Evolutionary conservation across 2,888 invertebrate species (phyloP).

Genomic region (Baccha elongata): DNA sequence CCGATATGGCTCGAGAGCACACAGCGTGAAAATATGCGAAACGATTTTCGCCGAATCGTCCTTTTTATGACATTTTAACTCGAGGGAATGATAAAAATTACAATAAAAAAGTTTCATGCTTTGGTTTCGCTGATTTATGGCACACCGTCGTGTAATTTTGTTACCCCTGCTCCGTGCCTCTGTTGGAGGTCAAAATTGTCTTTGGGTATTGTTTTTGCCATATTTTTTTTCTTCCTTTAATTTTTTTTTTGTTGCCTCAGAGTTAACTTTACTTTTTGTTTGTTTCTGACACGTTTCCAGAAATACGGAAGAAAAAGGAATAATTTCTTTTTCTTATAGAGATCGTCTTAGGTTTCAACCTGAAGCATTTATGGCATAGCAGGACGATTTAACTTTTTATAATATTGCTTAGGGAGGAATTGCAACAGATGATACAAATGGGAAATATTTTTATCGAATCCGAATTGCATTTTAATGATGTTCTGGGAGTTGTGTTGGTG

Average conservation of each 20-base stretch:
- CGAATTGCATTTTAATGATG: conserved; percentile 69
- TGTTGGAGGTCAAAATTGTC: conserved; percentile 70
- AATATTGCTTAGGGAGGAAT: conserved; percentile 71
- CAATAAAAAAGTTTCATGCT: conserved; percentile 75
- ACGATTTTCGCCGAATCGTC: conserved; percentile 75
- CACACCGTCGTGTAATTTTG: conserved; percentile 73
- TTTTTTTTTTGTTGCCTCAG: conserved; percentile 3
- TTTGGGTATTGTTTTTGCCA: conserved; percentile 66
- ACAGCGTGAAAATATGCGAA: conserved; percentile 74
- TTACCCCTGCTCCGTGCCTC: conserved; percentile 41
- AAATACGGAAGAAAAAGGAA: neutral
- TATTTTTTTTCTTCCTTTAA: conserved; percentile 13
- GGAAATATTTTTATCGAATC: conserved; percentile 69
- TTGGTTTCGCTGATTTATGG: conserved; percentile 76
- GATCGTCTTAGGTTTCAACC: conserved; percentile 33
- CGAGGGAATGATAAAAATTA: conserved; percentile 76
- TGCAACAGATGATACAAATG: conserved; percentile 74
- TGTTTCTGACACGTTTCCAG: conserved; percentile 34
- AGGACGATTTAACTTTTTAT: conserved; percentile 71
- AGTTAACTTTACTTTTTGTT: conserved; percentile 30
- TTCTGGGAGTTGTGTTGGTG: conserved; percentile 21
- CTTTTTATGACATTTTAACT: conserved; percentile 76
- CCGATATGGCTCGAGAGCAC: conserved; percentile 36
- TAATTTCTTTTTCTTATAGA: neutral
- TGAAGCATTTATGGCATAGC: conserved; percentile 34